Base-by-base conservation (phyloP, 2,797 vertebrate genomes). In the Sebastes vulpes region DNA sequence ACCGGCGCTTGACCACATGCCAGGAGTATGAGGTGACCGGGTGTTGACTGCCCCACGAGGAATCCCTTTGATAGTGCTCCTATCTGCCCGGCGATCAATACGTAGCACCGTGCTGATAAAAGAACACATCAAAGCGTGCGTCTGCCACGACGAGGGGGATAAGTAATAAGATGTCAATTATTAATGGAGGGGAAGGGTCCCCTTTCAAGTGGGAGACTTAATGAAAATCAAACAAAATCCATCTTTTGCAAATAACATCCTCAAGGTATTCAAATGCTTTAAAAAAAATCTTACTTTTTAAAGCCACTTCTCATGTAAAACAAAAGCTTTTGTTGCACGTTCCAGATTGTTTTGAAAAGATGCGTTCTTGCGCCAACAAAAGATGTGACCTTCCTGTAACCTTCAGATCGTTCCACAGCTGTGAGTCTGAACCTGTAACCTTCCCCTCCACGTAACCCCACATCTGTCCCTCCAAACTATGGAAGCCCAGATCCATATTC, bases 51-150 rank as follows among this genome's bases (percentile, higher is more conserved):
- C 91, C 95, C 93, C 89, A 67, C 50, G 70, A 93, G 94, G 92
- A 93, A 93, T 92, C 92, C 92, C 93, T 96, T 96, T 96, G 95
- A 96, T 95, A 88, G 82, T 42, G 56, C 84, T 86, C 77, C 87
- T 95, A 95, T 95, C 95, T 92, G 83, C 79, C 72, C 65, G 4
- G 63, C 72, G 83, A 96, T 97, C 96, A 86, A 96, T 96, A 95
- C 70, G 56, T 66, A 74, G 87, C 48, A 70, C 81, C 12, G 52
- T 10, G 72, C 83, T 86, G 94, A 94, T 95, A 93, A 94, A 93
- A 95, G 73, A 94, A 92, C 84, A 79, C 94, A 95, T 96, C 94
- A 96, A 96, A 96, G 94, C 76, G 4, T 28, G 5, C 18, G 82
- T 79, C 54, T 77, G 86, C 85, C 75, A 85, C 65, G 18, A 77